Base-by-base conservation (phyloP, 2,113 vertebrate species). In the Microcebus jonahi region DNA sequence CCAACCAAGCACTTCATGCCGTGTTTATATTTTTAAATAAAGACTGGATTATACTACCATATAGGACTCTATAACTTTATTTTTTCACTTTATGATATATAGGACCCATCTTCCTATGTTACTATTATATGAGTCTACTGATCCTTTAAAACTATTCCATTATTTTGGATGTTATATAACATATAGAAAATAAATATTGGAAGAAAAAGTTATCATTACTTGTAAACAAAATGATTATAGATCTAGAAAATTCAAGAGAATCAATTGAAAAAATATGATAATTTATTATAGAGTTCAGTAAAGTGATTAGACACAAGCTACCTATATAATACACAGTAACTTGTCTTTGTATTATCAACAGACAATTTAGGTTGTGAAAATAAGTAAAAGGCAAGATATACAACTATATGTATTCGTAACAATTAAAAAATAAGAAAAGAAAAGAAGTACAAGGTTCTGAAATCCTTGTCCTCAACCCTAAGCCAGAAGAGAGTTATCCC, bases 301-400 rank as follows among this genome's bases (percentile, higher is more conserved):
- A 79, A 7, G 23, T 91, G 50, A 90, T 20, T 6, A 34, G 70
- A 90, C 13, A 94, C 48, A 91, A 82, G 39, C 5, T 12, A 77
- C 5, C 82, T 7, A 75, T 70, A 67, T 34, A 75, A 90, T 57
- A 91, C 88, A 82, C 61, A 92, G 17, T 5, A 81, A 29, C 48
- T 91, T 85, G 94, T 86, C 39, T 90, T 65, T 39, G 84, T 13
- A 68, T 0, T 20, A 86, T 61, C 55, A 92, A 53, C 23, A 93
- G 94, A 68, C 45, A 92, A 61, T 89, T 87, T 8, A 50, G 31
- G 39, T 39, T 71, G 94, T 23, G 42, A 88, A 96, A 97, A 53
- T 31, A 85, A 76, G 63, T 9, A 18, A 75, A 67, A 92, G 61
- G 61, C 29, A 63, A 63, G 61, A 63, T 29, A 63, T 63, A 63